Percentiles rank a stretch among this genome's conserved stretches.
These are phyloP conservation scores for Lagorchestes hirsutus DNA, from an alignment of 2,797 vertebrate species.

Conservation along the genomic window DNA sequence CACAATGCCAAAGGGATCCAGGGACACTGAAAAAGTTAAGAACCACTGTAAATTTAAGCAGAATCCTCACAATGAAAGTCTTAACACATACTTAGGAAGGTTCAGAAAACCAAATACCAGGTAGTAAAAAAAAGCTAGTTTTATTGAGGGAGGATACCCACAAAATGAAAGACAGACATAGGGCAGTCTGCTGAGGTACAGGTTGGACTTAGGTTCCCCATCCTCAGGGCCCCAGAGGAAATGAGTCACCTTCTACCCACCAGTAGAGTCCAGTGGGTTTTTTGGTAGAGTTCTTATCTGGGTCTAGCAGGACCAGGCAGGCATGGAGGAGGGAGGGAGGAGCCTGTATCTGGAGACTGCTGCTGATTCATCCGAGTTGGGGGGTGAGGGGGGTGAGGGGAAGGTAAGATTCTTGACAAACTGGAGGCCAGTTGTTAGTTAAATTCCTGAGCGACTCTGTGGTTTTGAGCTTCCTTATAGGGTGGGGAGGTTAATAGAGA, in stretches of 20 bases:
- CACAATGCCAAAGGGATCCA: not conserved
- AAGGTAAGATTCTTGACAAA: not conserved
- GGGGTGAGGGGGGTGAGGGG: not conserved
- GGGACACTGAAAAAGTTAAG: not conserved
- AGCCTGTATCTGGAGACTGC: not conserved
- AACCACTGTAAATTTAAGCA: not conserved
- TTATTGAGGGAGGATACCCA: not conserved
- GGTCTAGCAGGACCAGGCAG: not conserved
- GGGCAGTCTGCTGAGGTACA: not conserved
- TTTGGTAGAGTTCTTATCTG: not conserved
- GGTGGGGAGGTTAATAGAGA: not conserved
- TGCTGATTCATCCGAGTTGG: not conserved
- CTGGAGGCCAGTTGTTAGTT: not conserved
- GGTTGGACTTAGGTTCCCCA: not conserved
- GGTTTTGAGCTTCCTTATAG: not conserved
- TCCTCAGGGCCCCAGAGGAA: not conserved
- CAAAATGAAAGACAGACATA: not conserved
- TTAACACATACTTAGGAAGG: not conserved
- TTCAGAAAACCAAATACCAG: not conserved
- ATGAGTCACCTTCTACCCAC: not conserved
- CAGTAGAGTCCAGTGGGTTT: not conserved
- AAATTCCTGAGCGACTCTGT: not conserved
- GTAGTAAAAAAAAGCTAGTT: not conserved
- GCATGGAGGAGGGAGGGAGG: not conserved
- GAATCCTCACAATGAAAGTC: not conserved